Evolutionary conservation across 37 sponge, comb jelly and placozoan species (phyloP), one percentile per base, ranked within the genome.

Genomic region (Crambe crambe): DNA sequence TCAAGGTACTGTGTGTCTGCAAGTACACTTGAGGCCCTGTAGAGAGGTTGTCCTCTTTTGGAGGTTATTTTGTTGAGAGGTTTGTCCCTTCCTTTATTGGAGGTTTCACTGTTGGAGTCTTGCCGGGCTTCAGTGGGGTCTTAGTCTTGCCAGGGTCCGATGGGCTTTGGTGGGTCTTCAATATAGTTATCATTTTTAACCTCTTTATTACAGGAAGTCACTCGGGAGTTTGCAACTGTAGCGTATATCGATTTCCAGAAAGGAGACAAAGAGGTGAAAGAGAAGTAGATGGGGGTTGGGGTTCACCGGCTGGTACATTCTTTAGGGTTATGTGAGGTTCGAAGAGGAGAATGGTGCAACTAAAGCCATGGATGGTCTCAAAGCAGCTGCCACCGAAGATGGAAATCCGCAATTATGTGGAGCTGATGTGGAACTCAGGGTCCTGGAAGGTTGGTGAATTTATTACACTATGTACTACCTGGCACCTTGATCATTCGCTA

Each of bases 281-380:
- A 38, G 3, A 23, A 54, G 77, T 59, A 9, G n/a, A 9, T 8
- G n/a, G n/a, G n/a, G n/a, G n/a, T n/a, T n/a, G n/a, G n/a, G n/a
- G n/a, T n/a, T n/a, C n/a, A n/a, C n/a, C 10, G 31, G 63, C 31
- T n/a, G 63, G 63, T 62, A 29, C 6, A 60, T 15, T 18, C 29
- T 22, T 43, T 73, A 92, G 90, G 94, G 94, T 0, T 89, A 75
- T 83, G 77, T 93, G 29, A 75, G 94, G 42, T 93, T 86, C 75
- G 57, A 51, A 23, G 90, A 89, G 54, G 87, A 80, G 18, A 77
- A 67, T 22, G 84, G 81, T 26, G 94, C 94, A 0, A 40, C 30
- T 25, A 83, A 67, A 31, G 90, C 84, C 17, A 2, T 85, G 25
- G 90, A 93, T 4, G 80, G 87, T 30, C 42, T 76, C 21, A 88